Evolutionary conservation across 2,113 vertebrate species (phyloP), one percentile per base, ranked within the genome.

Genomic region (Cariama cristata): DNA sequence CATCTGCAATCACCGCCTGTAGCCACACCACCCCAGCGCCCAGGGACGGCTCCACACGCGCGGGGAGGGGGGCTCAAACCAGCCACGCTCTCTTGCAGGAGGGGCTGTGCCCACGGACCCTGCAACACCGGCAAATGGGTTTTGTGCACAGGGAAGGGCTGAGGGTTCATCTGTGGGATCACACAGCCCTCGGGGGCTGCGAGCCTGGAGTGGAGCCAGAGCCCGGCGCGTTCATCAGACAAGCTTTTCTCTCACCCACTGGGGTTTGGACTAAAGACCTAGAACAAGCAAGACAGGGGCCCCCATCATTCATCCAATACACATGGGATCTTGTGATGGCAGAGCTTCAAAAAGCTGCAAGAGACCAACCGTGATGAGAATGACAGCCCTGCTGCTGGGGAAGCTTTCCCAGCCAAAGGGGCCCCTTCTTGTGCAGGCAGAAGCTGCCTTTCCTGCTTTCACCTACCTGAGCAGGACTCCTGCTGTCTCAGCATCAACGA

Each of bases 21-120:
- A 1, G 38, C 23, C 19, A 6, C 13, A 3, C 15, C 28, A 8
- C 4, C 1, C 14, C 4, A 0, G 42, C 1, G 2, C 16, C 28
- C 12, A 7, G 35, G 42, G 16, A 24, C 0, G 1, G 32, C 16
- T n/a, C 55, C 11, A 6, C 12, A 2, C 0, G 1, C 1, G 1
- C 1, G 0, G 35, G 7, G 27, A 45, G 28, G 7, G 27, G 40
- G 28, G 32, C 45, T 30, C 44, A 52, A 26, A 55, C 7, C 52
- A 20, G 22, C 22, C 8, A 0, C 1, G 3, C 44, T 64, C 1
- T 1, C 18, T 30, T 7, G 40, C 38, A 10, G 44, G 28, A 45
- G 38, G 24, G 24, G 42, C 45, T 5, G 10, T 21, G 22, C 22
- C 42, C 45, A 17, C 0, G 18, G 47, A 35, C 26, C 30, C 30